Conservation (phyloP, 2,888 invertebrate species). For the Scaptomyza polygonia region DNA sequence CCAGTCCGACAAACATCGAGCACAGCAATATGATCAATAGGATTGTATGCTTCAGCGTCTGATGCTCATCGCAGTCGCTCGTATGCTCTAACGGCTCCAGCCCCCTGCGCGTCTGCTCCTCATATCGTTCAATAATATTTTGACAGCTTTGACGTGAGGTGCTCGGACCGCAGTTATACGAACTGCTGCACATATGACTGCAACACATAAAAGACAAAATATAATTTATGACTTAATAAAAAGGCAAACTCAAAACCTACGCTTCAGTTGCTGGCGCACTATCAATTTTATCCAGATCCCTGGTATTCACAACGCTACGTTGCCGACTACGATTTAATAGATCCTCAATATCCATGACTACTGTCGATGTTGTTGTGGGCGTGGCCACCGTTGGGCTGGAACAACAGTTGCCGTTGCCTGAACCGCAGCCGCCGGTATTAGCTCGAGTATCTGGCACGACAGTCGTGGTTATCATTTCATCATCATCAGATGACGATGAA, state of each 20-base stretch:
- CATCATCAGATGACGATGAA: constrained; percentile 82
- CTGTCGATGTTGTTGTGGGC: constrained; percentile 80
- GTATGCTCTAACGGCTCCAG: constrained; percentile 86
- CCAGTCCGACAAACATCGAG: constrained; percentile 95
- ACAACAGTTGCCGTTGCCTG: constrained; percentile 80
- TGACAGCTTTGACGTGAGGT: constrained; percentile 85
- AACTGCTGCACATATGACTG: constrained; percentile 84
- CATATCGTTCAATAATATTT: constrained; percentile 85
- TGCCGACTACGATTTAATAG: constrained; percentile 82
- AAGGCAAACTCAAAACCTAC: constrained; percentile 17
- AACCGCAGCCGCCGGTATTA: constrained; percentile 65
- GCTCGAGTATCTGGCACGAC: constrained; percentile 33
- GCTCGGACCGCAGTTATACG: constrained; percentile 85
- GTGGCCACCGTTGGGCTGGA: constrained; percentile 69
- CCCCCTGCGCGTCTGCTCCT: constrained; percentile 85
- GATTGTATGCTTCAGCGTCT: constrained; percentile 92
- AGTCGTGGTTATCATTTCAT: constrained; percentile 77
- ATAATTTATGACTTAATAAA: fast-evolving
- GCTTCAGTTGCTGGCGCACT: constrained; percentile 49
- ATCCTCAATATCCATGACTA: constrained; percentile 88
- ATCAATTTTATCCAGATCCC: constrained; percentile 60
- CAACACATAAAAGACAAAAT: background rate
- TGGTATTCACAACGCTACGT: constrained; percentile 32
- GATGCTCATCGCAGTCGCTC: constrained; percentile 87
- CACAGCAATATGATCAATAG: constrained; percentile 91